These are phyloP conservation scores for Polietes domitor DNA, from an alignment of 2,888 invertebrate species.

Conservation along the genomic window DNA sequence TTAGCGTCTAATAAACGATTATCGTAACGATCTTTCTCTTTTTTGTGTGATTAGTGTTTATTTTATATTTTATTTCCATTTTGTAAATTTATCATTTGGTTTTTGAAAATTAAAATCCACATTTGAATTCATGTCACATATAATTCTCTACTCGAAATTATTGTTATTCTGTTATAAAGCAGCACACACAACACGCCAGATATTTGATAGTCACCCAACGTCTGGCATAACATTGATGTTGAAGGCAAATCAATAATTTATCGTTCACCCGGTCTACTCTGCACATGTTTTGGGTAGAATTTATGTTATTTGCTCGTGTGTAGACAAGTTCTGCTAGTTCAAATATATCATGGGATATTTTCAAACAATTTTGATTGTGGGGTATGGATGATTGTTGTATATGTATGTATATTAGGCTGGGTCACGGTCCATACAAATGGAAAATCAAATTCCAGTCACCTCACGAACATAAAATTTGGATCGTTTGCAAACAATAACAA, in stretches of 20 bases:
- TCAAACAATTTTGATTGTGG: no score
- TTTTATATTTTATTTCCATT: neutral
- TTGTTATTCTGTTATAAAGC: slow-evolving; percentile 41
- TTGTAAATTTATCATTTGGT: neutral
- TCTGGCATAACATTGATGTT: slow-evolving; percentile 57
- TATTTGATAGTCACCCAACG: slow-evolving; percentile 19
- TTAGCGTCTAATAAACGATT: neutral
- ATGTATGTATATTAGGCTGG: no score
- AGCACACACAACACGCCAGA: neutral
- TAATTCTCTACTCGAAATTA: neutral
- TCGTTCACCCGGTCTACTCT: neutral
- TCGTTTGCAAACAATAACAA: no score
- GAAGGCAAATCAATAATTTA: slow-evolving; percentile 53
- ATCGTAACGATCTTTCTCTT: neutral
- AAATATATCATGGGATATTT: no score
- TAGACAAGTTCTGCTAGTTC: no score
- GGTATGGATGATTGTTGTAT: no score
- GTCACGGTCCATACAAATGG: no score
- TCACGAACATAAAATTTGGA: no score
- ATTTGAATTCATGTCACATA: slow-evolving; percentile 60
- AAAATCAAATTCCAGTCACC: no score
- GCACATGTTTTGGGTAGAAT: no score
- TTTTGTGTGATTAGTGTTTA: neutral
- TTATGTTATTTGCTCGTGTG: no score
- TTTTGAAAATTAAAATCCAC: slow-evolving; percentile 21